phyloP scores from a whole-genome alignment of 2,888 invertebrate genomes.

The Zaprionus bogoriensis region DNA sequence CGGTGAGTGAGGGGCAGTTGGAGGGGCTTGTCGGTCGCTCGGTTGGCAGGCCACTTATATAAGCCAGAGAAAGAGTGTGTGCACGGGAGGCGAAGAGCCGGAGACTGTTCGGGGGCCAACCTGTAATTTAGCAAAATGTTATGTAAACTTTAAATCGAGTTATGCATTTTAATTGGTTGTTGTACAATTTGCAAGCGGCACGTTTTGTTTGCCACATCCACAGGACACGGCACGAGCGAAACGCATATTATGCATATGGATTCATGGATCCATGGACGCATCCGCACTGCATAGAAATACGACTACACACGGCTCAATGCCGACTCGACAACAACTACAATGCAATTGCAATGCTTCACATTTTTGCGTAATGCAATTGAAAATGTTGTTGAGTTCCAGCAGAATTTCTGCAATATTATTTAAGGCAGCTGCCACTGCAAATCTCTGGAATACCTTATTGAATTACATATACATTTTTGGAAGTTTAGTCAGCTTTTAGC shows the following conservation, averaged over 20 bases:
- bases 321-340: conserved; percentile 21
- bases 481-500: neutral
- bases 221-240: conserved; percentile 22
- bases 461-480: neutral
- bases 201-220: conserved; percentile 76
- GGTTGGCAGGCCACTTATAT: conserved; percentile 67
- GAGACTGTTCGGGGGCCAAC: conserved; percentile 35
- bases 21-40: conserved; percentile 14
- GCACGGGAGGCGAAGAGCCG: conserved; percentile 10
- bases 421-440: neutral
- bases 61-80: conserved; percentile 53
- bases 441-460: neutral
- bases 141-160: conserved; percentile 79
- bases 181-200: conserved; percentile 75
- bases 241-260: conserved; percentile 58
- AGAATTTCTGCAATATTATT: conserved; percentile 1
- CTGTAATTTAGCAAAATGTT: conserved; percentile 78
- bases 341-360: conserved; percentile 43
- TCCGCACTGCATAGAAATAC: conserved; percentile 45
- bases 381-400: conserved; percentile 43
- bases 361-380: conserved; percentile 65
- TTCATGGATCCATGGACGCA: conserved; percentile 53
- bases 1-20: neutral
- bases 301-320: conserved; percentile 24
- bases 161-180: conserved; percentile 79